Evolutionary conservation across 2,888 invertebrate genomes (phyloP).

Genomic region (Pemphredon lugubris): DNA sequence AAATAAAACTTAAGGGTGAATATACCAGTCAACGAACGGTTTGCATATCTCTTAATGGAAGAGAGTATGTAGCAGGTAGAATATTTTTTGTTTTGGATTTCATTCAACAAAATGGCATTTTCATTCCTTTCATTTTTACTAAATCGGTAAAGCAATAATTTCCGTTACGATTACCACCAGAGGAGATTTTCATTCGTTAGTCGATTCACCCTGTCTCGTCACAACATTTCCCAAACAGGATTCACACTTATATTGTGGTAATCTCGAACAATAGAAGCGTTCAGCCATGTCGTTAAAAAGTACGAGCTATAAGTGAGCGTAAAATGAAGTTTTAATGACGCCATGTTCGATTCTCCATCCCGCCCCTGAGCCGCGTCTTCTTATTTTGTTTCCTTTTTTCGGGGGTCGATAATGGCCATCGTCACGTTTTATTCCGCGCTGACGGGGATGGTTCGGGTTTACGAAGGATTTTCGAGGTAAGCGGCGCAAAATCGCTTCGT

Average conservation of each 20-base stretch:
- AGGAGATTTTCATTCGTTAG: too few relatives aligned
- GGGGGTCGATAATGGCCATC: slow-evolving; percentile 60
- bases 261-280: slow-evolving; percentile 20
- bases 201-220: too few relatives aligned
- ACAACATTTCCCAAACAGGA: slow-evolving; percentile 18
- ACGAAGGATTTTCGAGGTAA: slow-evolving; percentile 60
- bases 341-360: slow-evolving; percentile 49
- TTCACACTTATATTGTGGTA: slow-evolving; percentile 7
- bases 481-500: slow-evolving; percentile 63
- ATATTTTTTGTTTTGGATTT: too few relatives aligned
- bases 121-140: too few relatives aligned
- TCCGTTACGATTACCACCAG: too few relatives aligned
- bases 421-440: slow-evolving; percentile 59
- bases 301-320: slow-evolving; percentile 50
- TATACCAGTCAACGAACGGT: too few relatives aligned
- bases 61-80: too few relatives aligned
- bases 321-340: slow-evolving; percentile 65
- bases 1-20: too few relatives aligned
- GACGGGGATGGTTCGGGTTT: slow-evolving; percentile 48
- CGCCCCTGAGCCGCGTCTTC: too few relatives aligned
- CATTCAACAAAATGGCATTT: too few relatives aligned
- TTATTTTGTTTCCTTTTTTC: slow-evolving; percentile 57
- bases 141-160: too few relatives aligned
- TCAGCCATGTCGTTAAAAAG: slow-evolving; percentile 55
- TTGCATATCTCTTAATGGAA: too few relatives aligned